phyloP scores from a whole-genome alignment of 2,888 invertebrate genomes.

The Willowsia nigromaculata region DNA sequence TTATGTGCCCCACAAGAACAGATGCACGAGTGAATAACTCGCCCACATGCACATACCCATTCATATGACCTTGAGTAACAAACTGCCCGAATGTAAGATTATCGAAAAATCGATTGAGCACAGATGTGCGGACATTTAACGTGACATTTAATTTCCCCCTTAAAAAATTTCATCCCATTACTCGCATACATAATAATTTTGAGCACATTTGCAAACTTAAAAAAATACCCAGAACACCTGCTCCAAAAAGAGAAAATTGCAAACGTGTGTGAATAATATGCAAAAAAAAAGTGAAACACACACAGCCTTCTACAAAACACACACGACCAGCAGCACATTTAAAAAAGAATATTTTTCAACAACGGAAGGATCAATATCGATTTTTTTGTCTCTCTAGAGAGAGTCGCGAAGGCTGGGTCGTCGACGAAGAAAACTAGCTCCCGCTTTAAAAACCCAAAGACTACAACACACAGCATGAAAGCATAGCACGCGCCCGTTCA shows the following conservation, averaged over 20 bases:
- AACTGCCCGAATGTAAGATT: no score
- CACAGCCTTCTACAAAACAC: not conserved
- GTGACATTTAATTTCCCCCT: slow-evolving; percentile 9
- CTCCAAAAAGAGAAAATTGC: not conserved
- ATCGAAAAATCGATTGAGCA: slow-evolving; percentile 8
- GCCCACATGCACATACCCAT: not conserved
- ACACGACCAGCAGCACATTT: not conserved
- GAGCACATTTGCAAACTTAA: not conserved
- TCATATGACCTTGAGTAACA: not conserved
- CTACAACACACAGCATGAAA: no score
- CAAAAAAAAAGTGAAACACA: not conserved
- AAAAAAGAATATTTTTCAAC: slow-evolving; percentile 48
- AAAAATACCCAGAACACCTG: not conserved
- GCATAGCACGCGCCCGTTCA: no score
- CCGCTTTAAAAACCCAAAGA: no score
- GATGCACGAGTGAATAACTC: not conserved
- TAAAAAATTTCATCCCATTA: not conserved
- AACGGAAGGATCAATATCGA: slow-evolving; percentile 66
- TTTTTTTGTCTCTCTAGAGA: slow-evolving; percentile 33
- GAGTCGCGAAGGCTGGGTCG: not conserved
- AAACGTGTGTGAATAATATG: not conserved
- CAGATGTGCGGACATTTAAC: slow-evolving; percentile 22
- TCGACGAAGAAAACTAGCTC: no score
- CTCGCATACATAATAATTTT: not conserved
- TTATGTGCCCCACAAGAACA: not conserved